Evolutionary conservation across 2,797 vertebrate genomes (phyloP).

Genomic region (Diglossa cyanea): DNA sequence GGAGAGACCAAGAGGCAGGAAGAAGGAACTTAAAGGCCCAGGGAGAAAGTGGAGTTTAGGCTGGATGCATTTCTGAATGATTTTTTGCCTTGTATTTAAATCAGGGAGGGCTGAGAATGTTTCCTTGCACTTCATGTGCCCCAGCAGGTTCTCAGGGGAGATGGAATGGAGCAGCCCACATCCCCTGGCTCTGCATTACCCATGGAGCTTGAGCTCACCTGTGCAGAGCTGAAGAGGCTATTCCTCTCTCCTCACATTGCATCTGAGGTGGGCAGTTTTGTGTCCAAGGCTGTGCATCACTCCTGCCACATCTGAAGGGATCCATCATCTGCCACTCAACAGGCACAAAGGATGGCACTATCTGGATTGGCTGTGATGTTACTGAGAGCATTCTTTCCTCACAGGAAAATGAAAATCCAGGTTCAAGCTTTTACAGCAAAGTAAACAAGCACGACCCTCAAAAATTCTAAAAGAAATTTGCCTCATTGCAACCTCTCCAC

Average conservation of each 20-base stretch:
- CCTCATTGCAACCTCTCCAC: neutral
- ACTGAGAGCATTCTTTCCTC: neutral
- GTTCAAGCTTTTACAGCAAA: neutral
- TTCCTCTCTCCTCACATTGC: neutral
- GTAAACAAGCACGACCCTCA: neutral
- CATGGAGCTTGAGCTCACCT: neutral
- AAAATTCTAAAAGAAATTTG: neutral
- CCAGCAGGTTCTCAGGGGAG: neutral
- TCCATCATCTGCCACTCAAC: neutral
- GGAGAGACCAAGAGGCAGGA: neutral
- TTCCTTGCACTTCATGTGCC: neutral
- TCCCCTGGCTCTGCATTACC: neutral
- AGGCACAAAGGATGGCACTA: neutral
- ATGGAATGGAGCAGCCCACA: fast-evolving
- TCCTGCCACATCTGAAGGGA: neutral
- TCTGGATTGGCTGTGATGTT: neutral
- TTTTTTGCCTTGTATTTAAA: neutral
- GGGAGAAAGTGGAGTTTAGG: neutral
- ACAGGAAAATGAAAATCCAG: neutral
- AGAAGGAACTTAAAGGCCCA: neutral
- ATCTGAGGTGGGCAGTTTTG: neutral
- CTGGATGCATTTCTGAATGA: neutral
- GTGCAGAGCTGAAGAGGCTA: neutral
- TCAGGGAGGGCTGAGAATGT: neutral
- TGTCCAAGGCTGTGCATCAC: neutral